Evolutionary conservation across 1,140 invertebrate genomes (phyloP), one percentile per base, ranked within the genome.

Genomic region (Ostrea denselamellosa): DNA sequence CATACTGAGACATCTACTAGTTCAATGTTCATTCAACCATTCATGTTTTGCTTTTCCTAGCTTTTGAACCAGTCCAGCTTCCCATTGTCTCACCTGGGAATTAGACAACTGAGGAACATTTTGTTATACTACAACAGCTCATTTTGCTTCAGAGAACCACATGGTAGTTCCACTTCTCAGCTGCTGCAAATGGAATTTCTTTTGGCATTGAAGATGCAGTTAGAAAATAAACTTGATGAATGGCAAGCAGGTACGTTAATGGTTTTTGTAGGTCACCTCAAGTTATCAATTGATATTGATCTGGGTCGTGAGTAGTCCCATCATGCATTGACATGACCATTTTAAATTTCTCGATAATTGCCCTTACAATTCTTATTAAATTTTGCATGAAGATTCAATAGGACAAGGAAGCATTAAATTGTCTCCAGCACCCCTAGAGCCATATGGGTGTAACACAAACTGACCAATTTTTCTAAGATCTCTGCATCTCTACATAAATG

Each of bases 51-150:
- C n/a, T 19, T 71, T 17, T 85, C 87, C 68, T 44, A 87, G 86
- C 44, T 77, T 17, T 71, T 88, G 8, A 81, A 89, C 14, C 84
- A 83, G 14, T 77, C 87, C 54, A 88, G 90, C 22, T 89, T 87
- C 56, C 71, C 84, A 53, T 83, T 84, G 44, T 87, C 83, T 2
- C 87, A 91, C 0, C 53, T 90, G 0, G 92, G 92, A 56, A 85
- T 94, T 17, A 90, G 88, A 87, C 93, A 94, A 88, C 81, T 94
- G 65, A 93, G 92, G 86, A 86, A 93, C 28, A 90, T 93, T 22
- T 82, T 92, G 65, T 88, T 89, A 19, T 94, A 93, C 87, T 92
- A 93, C 85, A 88, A 86, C 68, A 89, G 86, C 81, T 83, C 81
- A 34, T 86, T 77, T 77, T 86, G 65, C 71, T 88, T 82, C 4